phyloP scores from a whole-genome alignment of 2,113 vertebrate species.

The Haemorhous mexicanus region DNA sequence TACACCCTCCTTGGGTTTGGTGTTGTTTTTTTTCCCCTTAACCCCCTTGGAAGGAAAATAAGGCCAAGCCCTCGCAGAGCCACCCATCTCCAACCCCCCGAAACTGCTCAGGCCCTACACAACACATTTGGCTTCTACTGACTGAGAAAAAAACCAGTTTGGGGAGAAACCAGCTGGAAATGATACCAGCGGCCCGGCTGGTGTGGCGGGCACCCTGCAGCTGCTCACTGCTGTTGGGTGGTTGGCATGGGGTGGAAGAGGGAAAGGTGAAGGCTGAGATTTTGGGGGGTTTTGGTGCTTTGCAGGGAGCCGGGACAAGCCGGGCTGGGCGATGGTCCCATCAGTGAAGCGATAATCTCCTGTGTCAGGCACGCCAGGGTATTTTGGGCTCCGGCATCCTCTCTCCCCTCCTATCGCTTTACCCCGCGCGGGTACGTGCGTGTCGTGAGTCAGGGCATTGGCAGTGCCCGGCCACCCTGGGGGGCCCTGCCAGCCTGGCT shows the following conservation, averaged over 20 bases:
- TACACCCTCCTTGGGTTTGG: slow-evolving; percentile 6
- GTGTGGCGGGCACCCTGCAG: background rate
- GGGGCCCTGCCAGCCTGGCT: background rate
- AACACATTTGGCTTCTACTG: background rate
- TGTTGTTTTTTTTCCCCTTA: background rate
- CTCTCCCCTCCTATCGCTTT: slow-evolving; percentile 62
- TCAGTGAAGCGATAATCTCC: slow-evolving; percentile 51
- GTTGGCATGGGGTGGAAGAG: background rate
- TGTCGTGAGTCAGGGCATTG: slow-evolving; percentile 60
- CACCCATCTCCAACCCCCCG: background rate
- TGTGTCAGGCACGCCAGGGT: slow-evolving; percentile 50
- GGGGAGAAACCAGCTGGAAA: background rate
- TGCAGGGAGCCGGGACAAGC: background rate
- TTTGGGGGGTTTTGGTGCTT: background rate
- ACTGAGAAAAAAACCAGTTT: background rate
- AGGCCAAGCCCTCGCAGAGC: background rate
- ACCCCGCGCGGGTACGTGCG: slow-evolving; percentile 40
- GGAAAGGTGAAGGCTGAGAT: background rate
- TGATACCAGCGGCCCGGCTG: background rate
- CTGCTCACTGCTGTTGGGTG: background rate
- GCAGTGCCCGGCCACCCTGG: slow-evolving; percentile 4
- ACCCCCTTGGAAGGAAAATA: background rate
- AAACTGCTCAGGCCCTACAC: background rate
- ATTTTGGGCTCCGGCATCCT: slow-evolving; percentile 64
- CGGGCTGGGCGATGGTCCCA: background rate